Evolutionary conservation across 2,113 vertebrate species (phyloP).

Genomic region (Cacatua alba): DNA sequence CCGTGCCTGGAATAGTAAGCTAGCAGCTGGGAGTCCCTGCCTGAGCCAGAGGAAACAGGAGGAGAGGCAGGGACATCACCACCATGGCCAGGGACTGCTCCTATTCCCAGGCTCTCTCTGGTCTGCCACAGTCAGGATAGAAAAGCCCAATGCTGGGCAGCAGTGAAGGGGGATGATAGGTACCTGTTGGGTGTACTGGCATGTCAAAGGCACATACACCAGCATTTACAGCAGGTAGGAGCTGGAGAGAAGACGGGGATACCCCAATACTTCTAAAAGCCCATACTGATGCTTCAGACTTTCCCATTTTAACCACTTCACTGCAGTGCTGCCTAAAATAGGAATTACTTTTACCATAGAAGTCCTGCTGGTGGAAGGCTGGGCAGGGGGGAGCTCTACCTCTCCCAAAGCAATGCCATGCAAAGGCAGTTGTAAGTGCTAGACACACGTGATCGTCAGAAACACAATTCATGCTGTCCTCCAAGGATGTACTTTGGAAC

Average conservation of each 20-base stretch:
- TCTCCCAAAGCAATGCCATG: not conserved
- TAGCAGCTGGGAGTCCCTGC: not conserved
- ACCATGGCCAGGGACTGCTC: not conserved
- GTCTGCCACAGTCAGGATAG: not conserved
- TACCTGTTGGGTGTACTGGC: not conserved
- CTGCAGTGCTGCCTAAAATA: not conserved
- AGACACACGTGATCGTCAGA: not conserved
- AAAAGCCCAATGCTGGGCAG: not conserved
- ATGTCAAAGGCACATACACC: not conserved
- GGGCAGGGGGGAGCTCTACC: not conserved
- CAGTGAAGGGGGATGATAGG: not conserved
- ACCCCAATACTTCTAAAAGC: not conserved
- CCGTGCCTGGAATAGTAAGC: conserved; percentile 16
- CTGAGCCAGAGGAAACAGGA: not conserved
- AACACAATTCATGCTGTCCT: not conserved
- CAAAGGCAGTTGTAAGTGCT: not conserved
- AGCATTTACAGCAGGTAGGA: not conserved
- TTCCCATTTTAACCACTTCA: not conserved
- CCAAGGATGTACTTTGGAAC: conserved; percentile 18
- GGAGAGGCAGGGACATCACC: not conserved
- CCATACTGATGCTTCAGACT: not conserved
- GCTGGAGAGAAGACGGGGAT: not conserved
- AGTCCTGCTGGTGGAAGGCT: not conserved
- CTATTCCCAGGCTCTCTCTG: not conserved
- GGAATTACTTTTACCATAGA: not conserved